Evolutionary conservation across 2,888 invertebrate genomes (phyloP).

Genomic region (Drosophila gaucha): DNA sequence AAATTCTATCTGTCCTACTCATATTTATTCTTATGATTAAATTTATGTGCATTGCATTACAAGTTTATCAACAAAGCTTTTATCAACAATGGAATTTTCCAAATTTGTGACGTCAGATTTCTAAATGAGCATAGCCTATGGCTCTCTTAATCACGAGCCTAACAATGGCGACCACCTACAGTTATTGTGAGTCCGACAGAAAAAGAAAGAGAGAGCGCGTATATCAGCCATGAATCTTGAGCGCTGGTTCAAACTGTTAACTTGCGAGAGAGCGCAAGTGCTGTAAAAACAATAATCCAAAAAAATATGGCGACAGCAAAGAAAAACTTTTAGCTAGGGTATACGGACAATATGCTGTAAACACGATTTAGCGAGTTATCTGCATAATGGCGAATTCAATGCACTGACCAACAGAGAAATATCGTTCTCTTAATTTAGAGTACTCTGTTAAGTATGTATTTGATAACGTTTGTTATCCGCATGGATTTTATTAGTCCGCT

Average conservation of each 20-base stretch:
- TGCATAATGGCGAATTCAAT: not conserved
- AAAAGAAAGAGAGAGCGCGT: not conserved
- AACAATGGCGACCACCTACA: conserved; percentile 9
- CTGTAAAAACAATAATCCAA: not conserved
- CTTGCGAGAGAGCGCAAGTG: not conserved
- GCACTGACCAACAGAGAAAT: too few species aligned
- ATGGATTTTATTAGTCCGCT: not conserved
- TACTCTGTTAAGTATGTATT: not conserved
- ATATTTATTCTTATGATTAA: not conserved
- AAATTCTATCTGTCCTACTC: too few species aligned
- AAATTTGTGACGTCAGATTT: not conserved
- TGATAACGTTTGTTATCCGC: not conserved
- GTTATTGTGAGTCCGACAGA: not conserved
- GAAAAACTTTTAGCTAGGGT: not conserved
- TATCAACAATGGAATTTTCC: not conserved
- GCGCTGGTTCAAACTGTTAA: not conserved
- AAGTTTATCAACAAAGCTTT: not conserved
- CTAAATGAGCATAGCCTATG: not conserved
- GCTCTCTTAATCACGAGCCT: not conserved
- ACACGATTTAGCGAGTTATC: too few species aligned
- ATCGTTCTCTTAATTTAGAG: not conserved
- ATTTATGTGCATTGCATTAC: too few species aligned
- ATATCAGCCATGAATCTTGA: not conserved
- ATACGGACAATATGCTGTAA: not conserved
- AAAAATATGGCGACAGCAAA: not conserved